phyloP scores from a whole-genome alignment of 2,797 vertebrate genomes.

The Acanthopagrus latus region DNA sequence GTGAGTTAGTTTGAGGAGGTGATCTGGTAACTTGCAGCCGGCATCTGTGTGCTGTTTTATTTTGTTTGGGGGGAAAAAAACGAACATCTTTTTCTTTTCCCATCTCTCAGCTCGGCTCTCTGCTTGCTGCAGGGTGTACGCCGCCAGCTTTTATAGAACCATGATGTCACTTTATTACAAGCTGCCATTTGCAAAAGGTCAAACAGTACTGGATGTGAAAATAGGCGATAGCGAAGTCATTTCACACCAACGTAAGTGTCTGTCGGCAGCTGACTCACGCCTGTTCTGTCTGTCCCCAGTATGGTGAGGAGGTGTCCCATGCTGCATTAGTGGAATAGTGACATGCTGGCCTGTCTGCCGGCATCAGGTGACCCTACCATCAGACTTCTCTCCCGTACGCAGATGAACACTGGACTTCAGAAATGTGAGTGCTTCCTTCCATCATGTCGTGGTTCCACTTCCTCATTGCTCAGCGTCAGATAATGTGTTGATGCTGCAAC shows the following conservation, averaged over 20 bases:
- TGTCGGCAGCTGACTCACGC: constrained; percentile 27
- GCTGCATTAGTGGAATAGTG: constrained; percentile 93
- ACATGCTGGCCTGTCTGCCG: constrained; percentile 97
- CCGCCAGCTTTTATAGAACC: constrained; percentile 32
- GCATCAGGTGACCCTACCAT: constrained; percentile 92
- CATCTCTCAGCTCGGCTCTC: constrained; percentile 41
- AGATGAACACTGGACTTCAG: constrained; percentile 99
- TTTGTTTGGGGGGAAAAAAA: constrained; percentile 28
- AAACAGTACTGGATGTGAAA: constrained; percentile 44
- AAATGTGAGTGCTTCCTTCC: constrained; percentile 92
- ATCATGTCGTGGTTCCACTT: not conserved
- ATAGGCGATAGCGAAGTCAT: constrained; percentile 35
- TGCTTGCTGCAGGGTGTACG: constrained; percentile 46
- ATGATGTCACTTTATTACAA: constrained; percentile 42
- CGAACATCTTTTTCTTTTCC: constrained; percentile 24
- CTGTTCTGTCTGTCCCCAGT: constrained; percentile 79
- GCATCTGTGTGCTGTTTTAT: constrained; percentile 35
- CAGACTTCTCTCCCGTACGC: constrained; percentile 94
- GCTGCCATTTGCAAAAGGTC: constrained; percentile 61
- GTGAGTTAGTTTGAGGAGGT: constrained; percentile 28
- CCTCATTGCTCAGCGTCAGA: not conserved
- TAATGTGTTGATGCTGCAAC: not conserved
- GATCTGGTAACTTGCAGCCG: not conserved
- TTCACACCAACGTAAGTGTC: constrained; percentile 46
- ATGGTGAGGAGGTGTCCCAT: constrained; percentile 89